phyloP scores from a whole-genome alignment of 2,888 invertebrate genomes.

The Micoletzkya japonica region DNA sequence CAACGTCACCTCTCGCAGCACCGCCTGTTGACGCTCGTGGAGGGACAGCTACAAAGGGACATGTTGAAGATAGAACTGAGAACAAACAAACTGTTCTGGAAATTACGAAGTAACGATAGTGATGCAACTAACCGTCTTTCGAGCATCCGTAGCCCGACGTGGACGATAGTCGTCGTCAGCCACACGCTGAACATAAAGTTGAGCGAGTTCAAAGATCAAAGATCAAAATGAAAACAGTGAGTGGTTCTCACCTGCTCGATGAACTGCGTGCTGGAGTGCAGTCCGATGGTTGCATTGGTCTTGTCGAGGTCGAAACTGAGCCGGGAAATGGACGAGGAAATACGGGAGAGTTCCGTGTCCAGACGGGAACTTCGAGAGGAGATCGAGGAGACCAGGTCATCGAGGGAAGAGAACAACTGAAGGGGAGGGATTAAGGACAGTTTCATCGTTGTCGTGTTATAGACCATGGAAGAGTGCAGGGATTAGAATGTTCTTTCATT shows the following conservation, averaged over 20 bases:
- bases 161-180: conserved; percentile 24
- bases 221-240: not conserved
- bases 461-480: not conserved
- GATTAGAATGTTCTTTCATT: not conserved
- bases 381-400: not conserved
- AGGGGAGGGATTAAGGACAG: not conserved
- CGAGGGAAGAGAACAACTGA: conserved; percentile 7
- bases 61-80: not conserved
- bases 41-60: conserved; percentile 14
- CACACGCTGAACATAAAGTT: conserved; percentile 10
- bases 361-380: not conserved
- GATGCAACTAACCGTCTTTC: not conserved
- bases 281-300: conserved; percentile 12
- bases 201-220: not conserved
- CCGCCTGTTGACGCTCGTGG: conserved; percentile 16
- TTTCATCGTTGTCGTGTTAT: no score
- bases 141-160: not conserved
- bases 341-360: not conserved
- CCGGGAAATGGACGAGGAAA: not conserved
- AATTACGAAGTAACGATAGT: not conserved
- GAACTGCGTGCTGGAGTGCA: conserved; percentile 23
- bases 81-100: not conserved
- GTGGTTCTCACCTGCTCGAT: conserved; percentile 14
- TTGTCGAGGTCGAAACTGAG: not conserved
- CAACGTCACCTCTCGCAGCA: conserved; percentile 7